Evolutionary conservation across 2,113 vertebrate species (phyloP), one percentile per base, ranked within the genome.

Genomic region (Hippolais icterina): DNA sequence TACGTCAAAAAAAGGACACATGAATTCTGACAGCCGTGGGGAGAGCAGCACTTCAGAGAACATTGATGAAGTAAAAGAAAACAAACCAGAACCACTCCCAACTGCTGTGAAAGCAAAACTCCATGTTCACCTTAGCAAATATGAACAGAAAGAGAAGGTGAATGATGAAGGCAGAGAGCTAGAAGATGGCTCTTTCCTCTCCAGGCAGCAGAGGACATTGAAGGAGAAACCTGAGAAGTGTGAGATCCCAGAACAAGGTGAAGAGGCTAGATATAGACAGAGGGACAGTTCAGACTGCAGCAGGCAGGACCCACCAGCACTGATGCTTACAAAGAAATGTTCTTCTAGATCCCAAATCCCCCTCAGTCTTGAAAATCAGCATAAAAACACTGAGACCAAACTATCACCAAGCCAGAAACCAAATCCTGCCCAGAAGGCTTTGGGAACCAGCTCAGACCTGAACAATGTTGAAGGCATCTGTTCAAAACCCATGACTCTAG

Each of bases 301-400:
- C n/a, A 65, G 83, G 80, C 52, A 92, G 96, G 54, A 66, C 19
- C 33, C 20, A 23, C 52, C 96, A 35, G 91, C 92, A 50, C 35
- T 9, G 5, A 46, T 78, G 39, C 57, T 75, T 29, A 18, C 93
- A 63, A 94, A 94, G 44, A 97, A 97, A 93, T 54, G 68, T 10
- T 94, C 91, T 83, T 95, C 93, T 79, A 97, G 88, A 56, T 97
- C 97, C 60, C 96, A 90, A 81, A 96, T 95, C 20, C 94, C 97
- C 79, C 85, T 97, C 71, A 97, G 76, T 70, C 85, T 97, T 27
- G 98, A 98, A 94, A 75, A 84, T 17, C 98, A 97, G 82, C 93
- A 94, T 47, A 97, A 97, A 92, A 86, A 93, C n/a, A 61, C 96
- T 46, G 95, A 97, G 78, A 88, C 70, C 52, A 95, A 90, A 20